Base-by-base conservation (phyloP, 2,888 invertebrate species). In the Eledone cirrhosa region DNA sequence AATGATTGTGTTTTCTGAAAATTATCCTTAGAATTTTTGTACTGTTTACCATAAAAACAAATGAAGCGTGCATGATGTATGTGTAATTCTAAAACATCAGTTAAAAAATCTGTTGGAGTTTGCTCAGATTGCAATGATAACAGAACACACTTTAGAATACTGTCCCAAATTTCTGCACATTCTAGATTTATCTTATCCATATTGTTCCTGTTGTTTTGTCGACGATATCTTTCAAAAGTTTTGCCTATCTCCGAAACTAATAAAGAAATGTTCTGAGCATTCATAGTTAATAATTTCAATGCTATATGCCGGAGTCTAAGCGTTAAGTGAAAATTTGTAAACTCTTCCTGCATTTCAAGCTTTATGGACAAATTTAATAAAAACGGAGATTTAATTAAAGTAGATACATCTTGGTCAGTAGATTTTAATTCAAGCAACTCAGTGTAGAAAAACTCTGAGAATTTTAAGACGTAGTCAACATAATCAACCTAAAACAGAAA, bases 41-140 rank as follows among this genome's bases (percentile, higher is more conserved):
- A 41, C 0, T 22, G 41, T 33, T 11, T 22, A 41, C 41, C 41
- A 33, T 69, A 33, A 22, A 67, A 67, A 33, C 22, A 69, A 22
- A 69, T 69, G 29, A 69, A 69, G 22, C 69, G 69, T 31, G 31
- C 69, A 33, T 69, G 69, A 31, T 69, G 33, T 14, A 69, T n/a
- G 41, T 33, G 33, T n/a, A 69, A 41, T 27, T 69, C 69, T 2
- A 31, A 31, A 33, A 69, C 22, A n/a, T 33, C 41, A 7, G 41
- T 11, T 31, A 33, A 27, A 69, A 31, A 69, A 16, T 22, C 4
- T 13, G 29, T 69, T 11, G 69, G 69, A 19, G 22, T 29, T 33
- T 69, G 33, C 31, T 69, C 69, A 2, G 31, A 33, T 2, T n/a
- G 22, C n/a, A 69, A n/a, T 31, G 69, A 8, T n/a, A 29, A n/a